A percentile compares a stretch with the other conserved stretches of the same genome.
These are phyloP conservation scores for Geotrupes spiniger DNA, from an alignment of 2,888 invertebrate species.

Conservation along the genomic window DNA sequence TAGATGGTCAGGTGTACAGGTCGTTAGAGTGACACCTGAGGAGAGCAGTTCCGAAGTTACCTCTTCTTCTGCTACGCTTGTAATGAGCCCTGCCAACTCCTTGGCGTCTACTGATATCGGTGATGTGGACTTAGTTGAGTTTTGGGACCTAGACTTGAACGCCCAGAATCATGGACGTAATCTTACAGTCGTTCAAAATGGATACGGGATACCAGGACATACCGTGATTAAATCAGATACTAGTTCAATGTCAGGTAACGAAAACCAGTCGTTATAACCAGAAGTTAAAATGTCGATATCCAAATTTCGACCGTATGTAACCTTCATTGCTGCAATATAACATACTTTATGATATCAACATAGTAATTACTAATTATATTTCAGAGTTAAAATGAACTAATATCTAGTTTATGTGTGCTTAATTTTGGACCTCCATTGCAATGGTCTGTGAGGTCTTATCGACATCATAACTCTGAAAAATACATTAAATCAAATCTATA, in stretches of 20 bases:
- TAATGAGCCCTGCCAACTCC: slow-evolving; percentile 70
- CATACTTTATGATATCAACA: too few species aligned
- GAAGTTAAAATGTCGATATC: too few species aligned
- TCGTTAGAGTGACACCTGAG: slow-evolving; percentile 68
- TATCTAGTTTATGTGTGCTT: too few species aligned
- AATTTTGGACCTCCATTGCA: too few species aligned
- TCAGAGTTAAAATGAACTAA: too few species aligned
- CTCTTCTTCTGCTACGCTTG: slow-evolving; percentile 69
- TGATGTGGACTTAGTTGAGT: slow-evolving; percentile 68
- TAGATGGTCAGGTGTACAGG: slow-evolving; percentile 66
- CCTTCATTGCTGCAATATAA: too few species aligned
- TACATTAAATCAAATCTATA: too few species aligned
- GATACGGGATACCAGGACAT: slow-evolving; percentile 44
- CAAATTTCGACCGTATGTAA: too few species aligned
- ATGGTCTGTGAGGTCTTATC: too few species aligned
- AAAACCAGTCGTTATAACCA: not conserved
- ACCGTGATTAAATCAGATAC: slow-evolving; percentile 50
- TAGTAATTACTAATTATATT: too few species aligned
- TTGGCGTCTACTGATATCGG: slow-evolving; percentile 74
- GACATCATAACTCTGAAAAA: too few species aligned
- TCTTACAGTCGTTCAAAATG: slow-evolving; percentile 42
- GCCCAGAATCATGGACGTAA: slow-evolving; percentile 43
- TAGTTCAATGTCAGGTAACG: slow-evolving; percentile 51
- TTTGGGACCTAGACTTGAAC: slow-evolving; percentile 73
- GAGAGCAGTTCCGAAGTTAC: slow-evolving; percentile 75